A percentile compares a stretch with the other conserved stretches of the same genome.
phyloP scores from a whole-genome alignment of 2,888 invertebrate species.

The Cantharis flavilabris region DNA sequence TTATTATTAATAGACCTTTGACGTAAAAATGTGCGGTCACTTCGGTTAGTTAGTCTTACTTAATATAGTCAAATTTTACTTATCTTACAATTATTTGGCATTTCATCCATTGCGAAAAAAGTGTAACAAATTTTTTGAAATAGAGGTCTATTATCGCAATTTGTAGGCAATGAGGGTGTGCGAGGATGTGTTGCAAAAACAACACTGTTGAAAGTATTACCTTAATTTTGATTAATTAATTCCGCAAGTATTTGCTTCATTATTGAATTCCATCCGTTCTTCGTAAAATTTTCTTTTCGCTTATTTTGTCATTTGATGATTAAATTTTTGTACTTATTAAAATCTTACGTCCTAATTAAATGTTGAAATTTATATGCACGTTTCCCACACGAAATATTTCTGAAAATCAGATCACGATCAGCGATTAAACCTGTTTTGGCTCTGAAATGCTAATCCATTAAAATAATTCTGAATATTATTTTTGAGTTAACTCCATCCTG shows the following conservation, averaged over 20 bases:
- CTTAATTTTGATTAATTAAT: neutral
- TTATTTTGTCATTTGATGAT: neutral
- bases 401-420: neutral
- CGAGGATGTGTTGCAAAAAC: neutral
- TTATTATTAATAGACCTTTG: neutral
- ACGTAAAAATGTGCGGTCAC: neutral
- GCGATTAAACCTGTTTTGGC: neutral
- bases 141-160: neutral
- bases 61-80: neutral
- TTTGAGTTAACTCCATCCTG: neutral
- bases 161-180: neutral
- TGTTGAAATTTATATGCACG: neutral
- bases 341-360: neutral
- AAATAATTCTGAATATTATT: neutral
- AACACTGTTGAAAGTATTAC: neutral
- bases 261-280: neutral
- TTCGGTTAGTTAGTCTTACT: neutral
- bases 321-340: neutral
- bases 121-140: neutral
- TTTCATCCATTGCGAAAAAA: neutral
- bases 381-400: neutral
- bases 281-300: neutral
- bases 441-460: neutral
- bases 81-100: neutral
- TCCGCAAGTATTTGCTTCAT: neutral